phyloP scores from a whole-genome alignment of 2,797 vertebrate species.

The Rhodeus uyekii region DNA sequence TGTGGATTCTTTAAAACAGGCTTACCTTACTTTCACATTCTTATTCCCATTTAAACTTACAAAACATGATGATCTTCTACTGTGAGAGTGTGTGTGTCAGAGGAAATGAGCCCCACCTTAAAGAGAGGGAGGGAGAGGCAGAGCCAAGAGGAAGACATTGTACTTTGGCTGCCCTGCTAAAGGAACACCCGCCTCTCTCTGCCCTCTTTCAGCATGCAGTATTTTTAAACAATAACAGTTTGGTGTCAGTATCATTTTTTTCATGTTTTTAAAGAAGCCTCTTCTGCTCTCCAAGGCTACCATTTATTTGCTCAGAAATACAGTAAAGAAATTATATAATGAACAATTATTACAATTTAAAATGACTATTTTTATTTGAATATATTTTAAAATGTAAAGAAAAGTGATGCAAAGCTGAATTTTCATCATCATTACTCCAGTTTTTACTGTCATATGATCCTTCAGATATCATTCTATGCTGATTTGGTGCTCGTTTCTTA shows the following conservation, averaged over 20 bases:
- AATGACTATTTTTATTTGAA: neutral
- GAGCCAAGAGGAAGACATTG: slow-evolving; percentile 56
- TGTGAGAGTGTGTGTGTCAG: slow-evolving; percentile 63
- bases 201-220: slow-evolving; percentile 64
- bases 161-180: slow-evolving; percentile 56
- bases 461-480: neutral
- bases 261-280: neutral
- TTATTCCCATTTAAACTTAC: neutral
- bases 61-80: neutral
- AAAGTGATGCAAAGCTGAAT: neutral
- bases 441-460: neutral
- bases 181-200: slow-evolving; percentile 35
- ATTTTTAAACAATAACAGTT: slow-evolving; percentile 62
- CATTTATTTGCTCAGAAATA: neutral
- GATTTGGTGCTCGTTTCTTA: neutral
- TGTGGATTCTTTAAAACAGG: neutral
- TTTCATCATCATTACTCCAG: neutral
- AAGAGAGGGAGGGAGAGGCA: neutral
- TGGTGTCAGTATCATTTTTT: neutral
- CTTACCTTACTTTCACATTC: neutral
- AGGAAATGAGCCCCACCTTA: slow-evolving; percentile 75
- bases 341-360: neutral
- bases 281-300: neutral
- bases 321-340: neutral
- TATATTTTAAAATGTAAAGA: neutral